Evolutionary conservation across 2,888 invertebrate species (phyloP).

Genomic region (Cryptus armator): DNA sequence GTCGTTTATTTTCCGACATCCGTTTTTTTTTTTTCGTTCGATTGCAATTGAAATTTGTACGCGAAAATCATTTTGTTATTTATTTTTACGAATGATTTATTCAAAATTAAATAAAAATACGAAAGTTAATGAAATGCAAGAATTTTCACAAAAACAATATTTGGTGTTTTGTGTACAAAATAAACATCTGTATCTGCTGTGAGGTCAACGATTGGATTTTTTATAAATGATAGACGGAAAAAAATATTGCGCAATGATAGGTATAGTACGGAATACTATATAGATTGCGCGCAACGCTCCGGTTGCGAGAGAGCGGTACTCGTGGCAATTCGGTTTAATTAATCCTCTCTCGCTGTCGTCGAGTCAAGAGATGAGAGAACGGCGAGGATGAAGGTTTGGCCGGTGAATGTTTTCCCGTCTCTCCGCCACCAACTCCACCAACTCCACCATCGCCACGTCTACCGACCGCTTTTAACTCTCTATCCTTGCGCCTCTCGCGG

Average conservation of each 20-base stretch:
- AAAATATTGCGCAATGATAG: not conserved
- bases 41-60: too few species aligned
- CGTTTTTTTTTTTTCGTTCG: too few species aligned
- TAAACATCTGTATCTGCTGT: too few species aligned
- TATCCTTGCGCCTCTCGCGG: slow-evolving; percentile 35
- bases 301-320: slow-evolving; percentile 73
- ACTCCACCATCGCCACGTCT: slow-evolving; percentile 4
- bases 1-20: too few species aligned
- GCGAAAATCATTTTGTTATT: too few species aligned
- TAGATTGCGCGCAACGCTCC: slow-evolving; percentile 51
- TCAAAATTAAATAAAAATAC: too few species aligned
- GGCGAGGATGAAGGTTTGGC: slow-evolving; percentile 22
- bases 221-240: slow-evolving; percentile 3
- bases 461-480: slow-evolving; percentile 20
- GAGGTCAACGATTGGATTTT: not conserved
- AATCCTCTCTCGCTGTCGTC: slow-evolving; percentile 72
- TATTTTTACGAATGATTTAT: too few species aligned
- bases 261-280: slow-evolving; percentile 4
- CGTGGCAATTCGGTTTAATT: slow-evolving; percentile 80
- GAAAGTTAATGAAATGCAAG: too few species aligned
- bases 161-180: too few species aligned
- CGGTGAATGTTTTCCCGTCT: slow-evolving; percentile 36
- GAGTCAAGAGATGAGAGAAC: slow-evolving; percentile 56
- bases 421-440: not conserved
- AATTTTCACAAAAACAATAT: too few species aligned